Conservation (phyloP, 2,113 vertebrate species). For the Glaucomys volans region DNA sequence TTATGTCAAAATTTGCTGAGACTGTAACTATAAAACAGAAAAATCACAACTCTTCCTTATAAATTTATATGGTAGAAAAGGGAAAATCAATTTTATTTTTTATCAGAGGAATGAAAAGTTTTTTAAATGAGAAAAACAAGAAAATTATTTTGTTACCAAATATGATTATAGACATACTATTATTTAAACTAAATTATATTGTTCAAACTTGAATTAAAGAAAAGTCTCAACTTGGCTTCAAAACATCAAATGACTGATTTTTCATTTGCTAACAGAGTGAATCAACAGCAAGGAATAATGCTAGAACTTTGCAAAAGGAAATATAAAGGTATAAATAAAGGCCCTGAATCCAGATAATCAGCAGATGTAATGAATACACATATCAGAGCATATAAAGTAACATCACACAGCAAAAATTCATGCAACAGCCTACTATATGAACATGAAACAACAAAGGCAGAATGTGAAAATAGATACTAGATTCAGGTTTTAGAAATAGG, state of each 20-base stretch:
- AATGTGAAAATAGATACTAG: background rate
- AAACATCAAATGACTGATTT: background rate
- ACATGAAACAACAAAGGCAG: background rate
- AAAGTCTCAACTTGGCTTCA: slow-evolving; percentile 12
- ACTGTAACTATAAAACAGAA: background rate
- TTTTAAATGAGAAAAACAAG: background rate
- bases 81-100: slow-evolving; percentile 30
- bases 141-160: background rate
- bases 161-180: background rate
- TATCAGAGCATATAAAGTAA: slow-evolving; percentile 8
- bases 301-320: background rate
- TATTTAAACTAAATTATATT: slow-evolving; percentile 4
- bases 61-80: background rate
- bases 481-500: background rate
- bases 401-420: background rate
- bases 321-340: background rate
- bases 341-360: background rate
- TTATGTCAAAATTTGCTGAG: slow-evolving; percentile 8
- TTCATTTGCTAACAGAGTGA: background rate
- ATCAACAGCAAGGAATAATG: background rate
- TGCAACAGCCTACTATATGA: background rate
- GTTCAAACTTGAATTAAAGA: background rate
- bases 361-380: background rate
- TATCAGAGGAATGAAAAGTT: slow-evolving; percentile 1
- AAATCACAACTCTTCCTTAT: background rate